Evolutionary conservation across 2,888 invertebrate species (phyloP), one percentile per base, ranked within the genome.

Genomic region (Rotaria magnacalcarata): DNA sequence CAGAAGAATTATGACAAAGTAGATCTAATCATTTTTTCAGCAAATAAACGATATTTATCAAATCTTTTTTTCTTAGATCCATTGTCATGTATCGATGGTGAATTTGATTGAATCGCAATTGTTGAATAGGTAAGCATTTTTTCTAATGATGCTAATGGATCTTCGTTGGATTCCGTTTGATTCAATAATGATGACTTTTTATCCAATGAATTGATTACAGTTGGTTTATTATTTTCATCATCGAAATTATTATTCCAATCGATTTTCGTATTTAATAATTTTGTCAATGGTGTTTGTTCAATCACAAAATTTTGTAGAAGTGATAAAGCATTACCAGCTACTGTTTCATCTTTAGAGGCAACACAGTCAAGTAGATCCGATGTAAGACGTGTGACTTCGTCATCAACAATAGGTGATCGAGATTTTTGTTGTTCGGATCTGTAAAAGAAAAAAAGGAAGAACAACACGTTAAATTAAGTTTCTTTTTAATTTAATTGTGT

Each of bases 21-120:
- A 0, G 80, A 80, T 80, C 80, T 47, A 47, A 47, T 24, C 80
- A 47, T 80, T 47, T 47, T 80, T 47, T 80, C 47, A 10, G 80
- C 80, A 80, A 80, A 80, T 47, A 80, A 47, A 21, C 80, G 43
- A 80, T 80, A 80, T 47, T 80, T 80, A 47, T 80, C 80, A n/a
- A 80, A 80, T 80, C 47, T 80, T 47, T 24, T 80, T 47, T 43
- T 43, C n/a, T 47, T 80, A 4, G 80, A 11, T 80, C 47, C 47
- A 47, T n/a, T n/a, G 14, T 80, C 7, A 47, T n/a, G 47, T 24
- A 47, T 43, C 4, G 47, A n/a, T 80, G 24, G 2, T 47, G 80
- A 47, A 47, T 24, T 6, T 47, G 34, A 47, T n/a, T 47, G 47
- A 14, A n/a, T 80, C 47, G 80, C 8, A 47, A 3, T 47, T 47